Percentiles rank a stretch among this genome's conserved stretches.
phyloP scores from a whole-genome alignment of 2,888 invertebrate species.

The Agapetus fuscipes region DNA sequence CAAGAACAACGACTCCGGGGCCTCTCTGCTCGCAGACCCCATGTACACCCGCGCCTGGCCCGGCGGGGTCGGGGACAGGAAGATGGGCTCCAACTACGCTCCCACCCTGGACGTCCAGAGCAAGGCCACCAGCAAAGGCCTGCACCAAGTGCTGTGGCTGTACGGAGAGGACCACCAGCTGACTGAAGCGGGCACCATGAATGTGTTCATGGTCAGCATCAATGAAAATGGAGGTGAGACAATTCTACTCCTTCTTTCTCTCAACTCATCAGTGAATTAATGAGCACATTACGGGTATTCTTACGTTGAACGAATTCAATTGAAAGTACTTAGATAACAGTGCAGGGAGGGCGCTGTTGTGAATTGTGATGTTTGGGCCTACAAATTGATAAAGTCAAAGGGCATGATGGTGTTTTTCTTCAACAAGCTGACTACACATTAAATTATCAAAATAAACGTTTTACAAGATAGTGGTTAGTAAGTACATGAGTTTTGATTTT shows the following conservation, averaged over 20 bases:
- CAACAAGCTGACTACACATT: no score
- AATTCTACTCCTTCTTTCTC: background rate
- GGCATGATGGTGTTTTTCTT: no score
- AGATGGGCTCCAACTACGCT: conserved; percentile 92
- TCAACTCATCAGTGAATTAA: background rate
- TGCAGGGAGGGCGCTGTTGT: no score
- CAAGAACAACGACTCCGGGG: conserved; percentile 50
- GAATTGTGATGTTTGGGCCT: no score
- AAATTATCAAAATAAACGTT: no score
- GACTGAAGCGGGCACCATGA: conserved; percentile 99
- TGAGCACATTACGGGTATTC: background rate
- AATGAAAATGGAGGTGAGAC: conserved; percentile 81
- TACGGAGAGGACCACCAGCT: conserved; percentile 87
- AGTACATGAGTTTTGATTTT: no score
- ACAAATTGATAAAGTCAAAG: no score
- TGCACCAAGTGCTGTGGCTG: conserved; percentile 95
- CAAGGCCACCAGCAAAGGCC: conserved; percentile 61
- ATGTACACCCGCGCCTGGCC: conserved; percentile 81
- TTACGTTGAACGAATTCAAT: no score
- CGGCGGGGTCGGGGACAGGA: conserved; percentile 87
- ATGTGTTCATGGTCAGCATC: conserved; percentile 81
- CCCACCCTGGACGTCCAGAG: conserved; percentile 80
- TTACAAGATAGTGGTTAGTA: no score
- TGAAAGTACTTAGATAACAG: no score
- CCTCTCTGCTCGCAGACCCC: conserved; percentile 88